Conservation (phyloP, 35 echinoderm and acorn worm genomes). For the Holothuria glaberrima region DNA sequence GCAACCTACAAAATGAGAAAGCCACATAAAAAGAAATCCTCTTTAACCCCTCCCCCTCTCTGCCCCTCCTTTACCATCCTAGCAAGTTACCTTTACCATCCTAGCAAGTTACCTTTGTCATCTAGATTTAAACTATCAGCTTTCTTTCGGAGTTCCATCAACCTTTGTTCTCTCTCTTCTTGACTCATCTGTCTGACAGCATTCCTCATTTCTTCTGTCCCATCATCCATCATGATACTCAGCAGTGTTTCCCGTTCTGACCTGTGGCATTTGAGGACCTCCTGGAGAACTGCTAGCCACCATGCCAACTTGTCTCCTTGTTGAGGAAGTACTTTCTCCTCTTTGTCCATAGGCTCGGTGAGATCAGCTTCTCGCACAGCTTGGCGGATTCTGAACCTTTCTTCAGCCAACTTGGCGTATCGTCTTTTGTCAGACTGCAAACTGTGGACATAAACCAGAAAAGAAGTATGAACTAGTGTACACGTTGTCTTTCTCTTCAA, state of each 20-base stretch:
- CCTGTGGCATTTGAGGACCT: conserved; percentile 72
- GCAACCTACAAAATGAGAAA: background rate
- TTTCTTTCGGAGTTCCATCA: conserved; percentile 72
- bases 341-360: conserved; percentile 28
- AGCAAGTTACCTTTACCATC: too few species aligned
- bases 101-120: conserved; percentile 19
- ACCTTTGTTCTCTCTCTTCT: conserved; percentile 74
- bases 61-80: background rate
- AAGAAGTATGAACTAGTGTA: background rate
- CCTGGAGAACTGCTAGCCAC: conserved; percentile 71
- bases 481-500: too few species aligned
- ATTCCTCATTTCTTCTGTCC: conserved; percentile 89
- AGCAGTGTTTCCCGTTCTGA: conserved; percentile 75
- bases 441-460: conserved; percentile 43
- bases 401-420: conserved; percentile 68
- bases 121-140: conserved; percentile 75
- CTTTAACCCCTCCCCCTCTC: background rate
- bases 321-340: conserved; percentile 64
- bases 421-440: conserved; percentile 73
- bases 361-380: conserved; percentile 32
- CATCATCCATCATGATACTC: conserved; percentile 86
- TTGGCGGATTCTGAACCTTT: conserved; percentile 56
- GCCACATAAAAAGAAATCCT: background rate
- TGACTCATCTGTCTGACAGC: conserved; percentile 80
- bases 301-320: conserved; percentile 81